Evolutionary conservation across 64 coral and sea anemone genomes (phyloP).

Genomic region (Stylophora pistillata): DNA sequence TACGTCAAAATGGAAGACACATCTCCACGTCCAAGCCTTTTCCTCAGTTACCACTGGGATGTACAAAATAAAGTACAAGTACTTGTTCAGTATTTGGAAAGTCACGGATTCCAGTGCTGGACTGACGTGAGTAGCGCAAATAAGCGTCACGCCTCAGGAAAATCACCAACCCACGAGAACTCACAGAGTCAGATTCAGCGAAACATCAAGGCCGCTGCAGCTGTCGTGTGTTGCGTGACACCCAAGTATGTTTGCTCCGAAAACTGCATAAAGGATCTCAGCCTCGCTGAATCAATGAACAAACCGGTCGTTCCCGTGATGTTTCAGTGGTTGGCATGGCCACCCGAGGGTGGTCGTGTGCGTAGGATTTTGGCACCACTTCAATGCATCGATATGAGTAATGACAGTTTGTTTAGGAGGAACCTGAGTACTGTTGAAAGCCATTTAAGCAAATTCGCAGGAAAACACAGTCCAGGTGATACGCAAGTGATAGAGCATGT

Average conservation of each 20-base stretch:
- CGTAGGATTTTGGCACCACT: constrained; percentile 76
- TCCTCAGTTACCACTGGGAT: constrained; percentile 98
- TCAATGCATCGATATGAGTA: constrained; percentile 87
- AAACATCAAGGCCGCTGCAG: constrained; percentile 71
- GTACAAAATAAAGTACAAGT: constrained; percentile 81
- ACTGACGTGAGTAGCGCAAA: constrained; percentile 68
- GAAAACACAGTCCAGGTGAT: constrained; percentile 20
- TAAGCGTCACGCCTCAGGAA: constrained; percentile 39
- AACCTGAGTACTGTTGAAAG: constrained; percentile 62
- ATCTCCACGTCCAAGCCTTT: constrained; percentile 65
- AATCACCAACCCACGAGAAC: constrained; percentile 20
- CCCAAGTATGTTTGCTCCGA: constrained; percentile 93
- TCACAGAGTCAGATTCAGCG: constrained; percentile 80
- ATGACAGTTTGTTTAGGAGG: constrained; percentile 73
- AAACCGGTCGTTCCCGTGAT: constrained; percentile 89
- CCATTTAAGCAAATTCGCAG: constrained; percentile 47
- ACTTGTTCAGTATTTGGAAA: constrained; percentile 73
- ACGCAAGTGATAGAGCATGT: not conserved
- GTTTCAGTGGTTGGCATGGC: constrained; percentile 88
- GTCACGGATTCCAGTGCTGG: constrained; percentile 77
- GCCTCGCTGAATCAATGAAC: constrained; percentile 64
- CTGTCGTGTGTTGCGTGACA: constrained; percentile 83
- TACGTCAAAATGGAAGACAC: not conserved
- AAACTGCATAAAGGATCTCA: constrained; percentile 86
- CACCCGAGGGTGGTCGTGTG: constrained; percentile 75